A percentile compares a stretch with the other conserved stretches of the same genome.
These are phyloP conservation scores for Elysia crispata DNA, from an alignment of 2,888 invertebrate genomes.

Conservation along the genomic window DNA sequence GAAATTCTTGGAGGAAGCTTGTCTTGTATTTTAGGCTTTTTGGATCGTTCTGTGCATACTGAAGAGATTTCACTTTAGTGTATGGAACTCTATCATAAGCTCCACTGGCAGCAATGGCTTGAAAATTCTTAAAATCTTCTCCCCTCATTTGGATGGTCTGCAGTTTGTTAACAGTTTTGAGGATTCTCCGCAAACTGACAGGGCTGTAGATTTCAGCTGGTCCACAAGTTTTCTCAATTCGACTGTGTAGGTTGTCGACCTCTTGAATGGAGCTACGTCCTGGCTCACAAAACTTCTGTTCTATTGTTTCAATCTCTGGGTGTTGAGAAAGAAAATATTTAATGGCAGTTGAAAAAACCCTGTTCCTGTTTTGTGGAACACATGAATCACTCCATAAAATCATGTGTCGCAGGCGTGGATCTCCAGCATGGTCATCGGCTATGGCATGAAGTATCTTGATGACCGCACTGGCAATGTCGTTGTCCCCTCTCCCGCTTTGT, in stretches of 20 bases:
- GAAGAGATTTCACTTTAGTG: no score
- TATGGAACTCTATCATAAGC: no score
- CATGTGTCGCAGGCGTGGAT: background rate
- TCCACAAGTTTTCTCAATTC: conserved; percentile 21
- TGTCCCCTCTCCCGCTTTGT: conserved; percentile 15
- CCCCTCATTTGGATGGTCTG: background rate
- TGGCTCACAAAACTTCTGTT: conserved; percentile 26
- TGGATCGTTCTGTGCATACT: no score
- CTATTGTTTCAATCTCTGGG: conserved; percentile 13
- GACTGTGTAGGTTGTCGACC: conserved; percentile 30
- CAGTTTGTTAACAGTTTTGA: background rate
- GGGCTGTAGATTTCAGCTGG: conserved; percentile 18
- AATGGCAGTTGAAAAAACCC: conserved; percentile 11
- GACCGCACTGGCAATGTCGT: conserved; percentile 28
- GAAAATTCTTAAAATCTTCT: no score
- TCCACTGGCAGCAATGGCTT: no score
- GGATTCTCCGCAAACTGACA: background rate
- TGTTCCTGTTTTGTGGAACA: conserved; percentile 28
- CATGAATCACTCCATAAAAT: conserved; percentile 37
- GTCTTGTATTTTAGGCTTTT: no score
- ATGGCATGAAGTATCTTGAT: background rate
- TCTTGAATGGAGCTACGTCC: conserved; percentile 24
- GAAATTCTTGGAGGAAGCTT: no score
- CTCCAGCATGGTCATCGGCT: background rate
- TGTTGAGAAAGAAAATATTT: conserved; percentile 17